Evolutionary conservation across 1,140 invertebrate genomes (phyloP).

Genomic region (Coptotermes formosanus): DNA sequence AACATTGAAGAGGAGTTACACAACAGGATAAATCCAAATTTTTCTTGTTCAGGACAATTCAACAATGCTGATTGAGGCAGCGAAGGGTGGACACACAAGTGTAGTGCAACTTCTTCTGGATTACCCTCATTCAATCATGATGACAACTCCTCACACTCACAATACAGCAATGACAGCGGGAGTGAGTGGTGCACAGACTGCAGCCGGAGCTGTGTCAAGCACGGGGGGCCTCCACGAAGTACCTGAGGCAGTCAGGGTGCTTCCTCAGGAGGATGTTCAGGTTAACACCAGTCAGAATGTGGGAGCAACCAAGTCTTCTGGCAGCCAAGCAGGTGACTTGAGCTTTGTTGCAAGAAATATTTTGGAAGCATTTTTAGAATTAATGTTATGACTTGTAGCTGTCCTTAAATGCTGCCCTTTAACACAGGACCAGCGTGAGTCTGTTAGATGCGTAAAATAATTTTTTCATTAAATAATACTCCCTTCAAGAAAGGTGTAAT

Average conservation of each 20-base stretch:
- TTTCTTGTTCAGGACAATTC: constrained; percentile 78
- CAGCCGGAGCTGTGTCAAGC: constrained; percentile 44
- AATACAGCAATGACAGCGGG: constrained; percentile 46
- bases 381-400: neutral
- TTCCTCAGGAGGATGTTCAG: constrained; percentile 32
- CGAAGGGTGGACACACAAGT: constrained; percentile 93
- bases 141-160: constrained; percentile 49
- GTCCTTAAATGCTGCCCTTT: neutral
- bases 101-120: constrained; percentile 94
- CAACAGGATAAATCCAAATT: constrained; percentile 2
- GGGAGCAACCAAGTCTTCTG: constrained; percentile 17
- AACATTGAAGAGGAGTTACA: constrained; percentile 24
- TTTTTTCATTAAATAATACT: neutral
- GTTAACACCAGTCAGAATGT: constrained; percentile 4
- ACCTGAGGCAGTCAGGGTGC: constrained; percentile 53
- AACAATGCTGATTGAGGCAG: constrained; percentile 97
- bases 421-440: too few species aligned
- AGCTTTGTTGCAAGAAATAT: constrained; percentile 28
- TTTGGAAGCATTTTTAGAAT: too few species aligned
- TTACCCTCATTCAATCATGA: constrained; percentile 83
- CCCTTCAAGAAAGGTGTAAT: too few species aligned
- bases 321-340: constrained; percentile 37
- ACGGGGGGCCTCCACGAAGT: constrained; percentile 54
- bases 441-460: neutral
- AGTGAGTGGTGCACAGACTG: constrained; percentile 41